Conservation (phyloP, 2,113 vertebrate species). For the Chamaea fasciata region DNA sequence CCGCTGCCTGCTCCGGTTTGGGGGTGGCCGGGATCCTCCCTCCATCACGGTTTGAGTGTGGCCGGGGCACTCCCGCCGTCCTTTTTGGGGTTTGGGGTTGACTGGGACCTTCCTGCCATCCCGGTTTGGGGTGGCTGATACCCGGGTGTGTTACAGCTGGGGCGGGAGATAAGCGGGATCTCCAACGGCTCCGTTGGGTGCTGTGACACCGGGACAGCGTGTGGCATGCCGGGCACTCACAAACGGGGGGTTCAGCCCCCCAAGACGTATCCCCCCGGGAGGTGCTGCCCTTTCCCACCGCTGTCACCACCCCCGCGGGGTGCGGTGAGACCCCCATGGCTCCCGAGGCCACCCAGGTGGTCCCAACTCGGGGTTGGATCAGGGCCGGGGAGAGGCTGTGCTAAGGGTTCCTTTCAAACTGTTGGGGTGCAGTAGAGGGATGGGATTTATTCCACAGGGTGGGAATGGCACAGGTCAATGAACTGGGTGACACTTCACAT, state of each 20-base stretch:
- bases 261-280: rapidly evolving
- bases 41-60: background rate
- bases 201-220: background rate
- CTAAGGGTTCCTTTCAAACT: rapidly evolving
- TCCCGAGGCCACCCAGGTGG: background rate
- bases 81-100: background rate
- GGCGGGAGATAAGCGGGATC: background rate
- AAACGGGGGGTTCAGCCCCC: background rate
- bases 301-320: background rate
- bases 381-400: background rate
- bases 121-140: background rate
- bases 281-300: background rate
- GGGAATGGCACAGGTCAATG: rapidly evolving
- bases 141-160: background rate
- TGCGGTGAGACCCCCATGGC: too few species aligned
- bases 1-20: background rate
- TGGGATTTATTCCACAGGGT: background rate
- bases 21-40: background rate
- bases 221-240: background rate
- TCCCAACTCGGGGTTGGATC: rapidly evolving
- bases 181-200: background rate
- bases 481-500: background rate
- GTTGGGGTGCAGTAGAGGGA: rapidly evolving
- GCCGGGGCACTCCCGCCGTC: background rate
- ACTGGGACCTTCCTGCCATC: background rate